Percentiles rank a stretch among this genome's conserved stretches.
Evolutionary conservation across 2,113 vertebrate genomes (phyloP).

Genomic region (Acinonyx jubatus): DNA sequence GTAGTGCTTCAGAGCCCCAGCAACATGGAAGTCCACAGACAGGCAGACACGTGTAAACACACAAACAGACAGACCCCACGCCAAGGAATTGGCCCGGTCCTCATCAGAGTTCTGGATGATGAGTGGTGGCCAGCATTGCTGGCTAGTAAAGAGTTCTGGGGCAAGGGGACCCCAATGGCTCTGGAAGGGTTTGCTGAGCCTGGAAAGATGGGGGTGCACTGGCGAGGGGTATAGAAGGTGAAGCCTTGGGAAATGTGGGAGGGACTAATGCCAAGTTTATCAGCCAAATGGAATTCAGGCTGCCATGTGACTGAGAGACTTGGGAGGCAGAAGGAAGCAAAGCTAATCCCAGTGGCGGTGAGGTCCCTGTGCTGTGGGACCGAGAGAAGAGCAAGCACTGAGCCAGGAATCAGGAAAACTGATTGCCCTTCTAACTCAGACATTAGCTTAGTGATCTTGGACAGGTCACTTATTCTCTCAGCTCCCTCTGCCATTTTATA

Average conservation of each 20-base stretch:
- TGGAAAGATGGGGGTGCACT: background rate
- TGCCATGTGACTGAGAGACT: background rate
- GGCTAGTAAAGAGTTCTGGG: background rate
- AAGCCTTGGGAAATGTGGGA: background rate
- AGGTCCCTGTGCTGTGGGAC: background rate
- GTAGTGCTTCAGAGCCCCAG: background rate
- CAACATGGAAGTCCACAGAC: too few relatives aligned
- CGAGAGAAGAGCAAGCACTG: background rate
- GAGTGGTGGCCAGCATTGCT: background rate
- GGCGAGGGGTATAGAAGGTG: fast-evolving
- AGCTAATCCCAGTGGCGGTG: background rate
- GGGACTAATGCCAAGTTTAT: background rate
- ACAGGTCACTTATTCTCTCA: background rate
- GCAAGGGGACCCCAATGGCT: too few relatives aligned
- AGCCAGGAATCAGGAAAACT: background rate
- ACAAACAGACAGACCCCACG: background rate
- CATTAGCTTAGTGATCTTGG: background rate
- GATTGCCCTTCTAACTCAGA: background rate
- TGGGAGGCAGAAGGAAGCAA: background rate
- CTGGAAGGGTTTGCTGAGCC: background rate
- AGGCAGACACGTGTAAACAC: background rate
- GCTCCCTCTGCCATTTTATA: background rate
- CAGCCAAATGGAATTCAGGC: background rate
- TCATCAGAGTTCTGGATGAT: background rate
- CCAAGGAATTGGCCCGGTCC: fast-evolving